Evolutionary conservation across 1,140 invertebrate species (phyloP), one percentile per base, ranked within the genome.

Genomic region (Argopecten irradians): DNA sequence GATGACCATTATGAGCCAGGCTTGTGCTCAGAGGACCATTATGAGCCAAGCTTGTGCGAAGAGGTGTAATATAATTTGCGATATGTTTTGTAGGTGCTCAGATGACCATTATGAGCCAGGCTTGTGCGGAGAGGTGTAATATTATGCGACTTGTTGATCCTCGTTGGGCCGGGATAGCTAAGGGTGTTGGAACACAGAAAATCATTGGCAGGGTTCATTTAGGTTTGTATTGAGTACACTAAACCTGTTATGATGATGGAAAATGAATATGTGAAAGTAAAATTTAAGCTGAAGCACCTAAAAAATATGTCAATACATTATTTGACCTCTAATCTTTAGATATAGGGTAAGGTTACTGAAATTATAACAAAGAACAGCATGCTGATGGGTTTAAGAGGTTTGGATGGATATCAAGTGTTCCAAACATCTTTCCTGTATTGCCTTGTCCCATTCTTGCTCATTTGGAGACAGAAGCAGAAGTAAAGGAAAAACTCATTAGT

Each of bases 201-300:
- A 99, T 99, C 92, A 97, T 99, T 87, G 99, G 99, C 0, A 96
- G 98, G 71, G 98, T 99, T 92, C 99, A 99, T 94, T 98, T 99
- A 97, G 98, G 98, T 87, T 91, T 92, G 93, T 93, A 46, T 28
- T 0, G 55, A 22, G n/a, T n/a, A n/a, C n/a, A n/a, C n/a, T n/a
- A n/a, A n/a, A n/a, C n/a, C n/a, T n/a, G n/a, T n/a, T n/a, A n/a
- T n/a, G n/a, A n/a, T n/a, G n/a, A n/a, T n/a, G n/a, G n/a, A n/a
- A n/a, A n/a, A n/a, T n/a, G n/a, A n/a, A n/a, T n/a, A n/a, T n/a
- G n/a, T n/a, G n/a, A n/a, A n/a, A n/a, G n/a, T n/a, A n/a, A n/a
- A n/a, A n/a, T n/a, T n/a, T n/a, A 22, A n/a, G 55, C 55, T 82
- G 22, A 82, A 0, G n/a, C n/a, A n/a, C n/a, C n/a, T n/a, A n/a